Percentiles rank a stretch among this genome's conserved stretches.
phyloP scores from a whole-genome alignment of 2,113 vertebrate species.

The Plestiodon gilberti region DNA sequence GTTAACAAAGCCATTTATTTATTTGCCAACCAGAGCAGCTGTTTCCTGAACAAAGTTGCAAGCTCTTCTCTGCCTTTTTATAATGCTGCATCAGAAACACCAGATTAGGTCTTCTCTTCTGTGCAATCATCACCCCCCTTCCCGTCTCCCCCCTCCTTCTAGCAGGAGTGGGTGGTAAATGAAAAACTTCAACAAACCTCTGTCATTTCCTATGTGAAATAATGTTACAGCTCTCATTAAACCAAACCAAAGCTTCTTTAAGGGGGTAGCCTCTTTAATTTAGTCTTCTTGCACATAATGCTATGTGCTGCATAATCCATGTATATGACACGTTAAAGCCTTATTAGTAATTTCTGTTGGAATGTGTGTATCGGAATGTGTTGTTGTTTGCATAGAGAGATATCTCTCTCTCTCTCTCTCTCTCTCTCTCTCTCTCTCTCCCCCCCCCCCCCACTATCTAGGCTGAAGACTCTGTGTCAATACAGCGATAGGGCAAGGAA shows the following conservation, averaged over 20 bases:
- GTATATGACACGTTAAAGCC: neutral
- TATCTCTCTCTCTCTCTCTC: no score
- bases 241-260: neutral
- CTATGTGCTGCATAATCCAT: neutral
- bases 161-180: neutral
- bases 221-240: neutral
- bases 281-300: neutral
- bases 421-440: no score
- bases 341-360: conserved; percentile 29
- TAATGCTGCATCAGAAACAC: neutral
- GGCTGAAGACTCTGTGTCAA: neutral
- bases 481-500: fast-evolving
- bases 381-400: neutral
- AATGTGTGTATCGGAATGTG: neutral
- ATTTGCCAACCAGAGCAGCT: conserved; percentile 30
- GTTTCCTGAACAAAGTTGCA: neutral
- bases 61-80: neutral
- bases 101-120: conserved; percentile 11
- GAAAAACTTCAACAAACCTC: neutral
- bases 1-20: conserved; percentile 27
- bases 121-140: neutral
- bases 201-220: neutral
- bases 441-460: neutral
- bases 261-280: neutral
- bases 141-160: neutral